phyloP scores from a whole-genome alignment of 2,888 invertebrate genomes.

The Coelopa pilipes region DNA sequence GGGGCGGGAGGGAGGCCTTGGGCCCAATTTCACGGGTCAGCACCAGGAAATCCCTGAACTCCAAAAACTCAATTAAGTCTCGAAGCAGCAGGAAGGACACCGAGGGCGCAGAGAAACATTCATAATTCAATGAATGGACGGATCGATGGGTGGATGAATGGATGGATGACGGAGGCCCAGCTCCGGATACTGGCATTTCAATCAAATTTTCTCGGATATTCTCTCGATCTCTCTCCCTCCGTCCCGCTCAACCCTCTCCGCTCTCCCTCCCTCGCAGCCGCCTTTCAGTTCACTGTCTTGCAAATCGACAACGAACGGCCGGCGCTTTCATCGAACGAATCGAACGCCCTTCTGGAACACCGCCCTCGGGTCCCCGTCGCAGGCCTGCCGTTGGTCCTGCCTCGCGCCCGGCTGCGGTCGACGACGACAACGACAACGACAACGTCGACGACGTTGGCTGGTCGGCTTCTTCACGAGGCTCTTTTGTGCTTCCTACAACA shows the following conservation, averaged over 20 bases:
- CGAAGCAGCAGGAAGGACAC: not conserved
- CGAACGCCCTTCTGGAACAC: not conserved
- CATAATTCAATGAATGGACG: not conserved
- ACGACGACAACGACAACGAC: not conserved
- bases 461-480: not conserved
- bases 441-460: not conserved
- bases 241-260: no score
- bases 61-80: not conserved
- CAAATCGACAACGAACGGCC: no score
- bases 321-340: no score
- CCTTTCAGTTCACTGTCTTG: no score
- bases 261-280: no score
- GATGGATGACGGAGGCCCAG: not conserved
- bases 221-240: no score
- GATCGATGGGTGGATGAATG: no score
- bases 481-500: not conserved
- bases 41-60: no score
- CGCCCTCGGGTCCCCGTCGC: not conserved
- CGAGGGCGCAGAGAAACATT: not conserved
- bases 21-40: no score
- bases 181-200: not conserved
- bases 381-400: no score
- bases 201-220: not conserved
- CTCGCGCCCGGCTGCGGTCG: not conserved
- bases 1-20: no score